phyloP scores from a whole-genome alignment of 2,888 invertebrate genomes.

The Tachystola acroxantha region DNA sequence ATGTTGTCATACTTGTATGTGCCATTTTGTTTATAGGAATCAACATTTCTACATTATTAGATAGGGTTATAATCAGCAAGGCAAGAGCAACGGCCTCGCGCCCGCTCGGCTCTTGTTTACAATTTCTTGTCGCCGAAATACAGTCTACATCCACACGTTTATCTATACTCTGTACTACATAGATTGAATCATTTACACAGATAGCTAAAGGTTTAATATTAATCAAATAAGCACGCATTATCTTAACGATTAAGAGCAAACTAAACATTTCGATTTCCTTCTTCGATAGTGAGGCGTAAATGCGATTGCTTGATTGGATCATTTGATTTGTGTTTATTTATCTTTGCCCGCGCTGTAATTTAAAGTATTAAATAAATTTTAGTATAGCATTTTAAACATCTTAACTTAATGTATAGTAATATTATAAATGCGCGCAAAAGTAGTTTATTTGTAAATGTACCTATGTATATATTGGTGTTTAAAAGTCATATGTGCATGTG shows the following conservation, averaged over 20 bases:
- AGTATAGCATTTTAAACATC: too few species aligned
- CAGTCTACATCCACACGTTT: slow-evolving; percentile 25
- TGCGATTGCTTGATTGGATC: not conserved
- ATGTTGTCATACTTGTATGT: too few species aligned
- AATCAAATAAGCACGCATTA: slow-evolving; percentile 25
- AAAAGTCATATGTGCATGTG: too few species aligned
- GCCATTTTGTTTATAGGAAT: too few species aligned
- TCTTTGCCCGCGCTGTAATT: too few species aligned
- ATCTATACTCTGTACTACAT: slow-evolving; percentile 13
- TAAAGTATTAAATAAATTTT: too few species aligned
- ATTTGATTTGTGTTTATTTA: not conserved
- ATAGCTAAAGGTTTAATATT: slow-evolving; percentile 16
- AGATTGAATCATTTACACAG: slow-evolving; percentile 7
- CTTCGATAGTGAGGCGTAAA: slow-evolving; percentile 31
- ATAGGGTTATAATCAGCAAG: slow-evolving; percentile 24
- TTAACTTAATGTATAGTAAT: too few species aligned
- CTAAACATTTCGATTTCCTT: slow-evolving; percentile 44
- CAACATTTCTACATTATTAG: slow-evolving; percentile 1
- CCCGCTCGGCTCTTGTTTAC: slow-evolving; percentile 61
- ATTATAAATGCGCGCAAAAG: too few species aligned
- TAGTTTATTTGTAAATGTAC: too few species aligned
- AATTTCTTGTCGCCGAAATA: slow-evolving; percentile 46
- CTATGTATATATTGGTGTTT: too few species aligned
- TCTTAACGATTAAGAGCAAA: slow-evolving; percentile 37
- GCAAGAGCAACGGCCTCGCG: slow-evolving; percentile 59